A percentile compares a stretch with the other conserved stretches of the same genome.
These are phyloP conservation scores for Vidua macroura DNA, from an alignment of 2,113 vertebrate species.

Conservation along the genomic window DNA sequence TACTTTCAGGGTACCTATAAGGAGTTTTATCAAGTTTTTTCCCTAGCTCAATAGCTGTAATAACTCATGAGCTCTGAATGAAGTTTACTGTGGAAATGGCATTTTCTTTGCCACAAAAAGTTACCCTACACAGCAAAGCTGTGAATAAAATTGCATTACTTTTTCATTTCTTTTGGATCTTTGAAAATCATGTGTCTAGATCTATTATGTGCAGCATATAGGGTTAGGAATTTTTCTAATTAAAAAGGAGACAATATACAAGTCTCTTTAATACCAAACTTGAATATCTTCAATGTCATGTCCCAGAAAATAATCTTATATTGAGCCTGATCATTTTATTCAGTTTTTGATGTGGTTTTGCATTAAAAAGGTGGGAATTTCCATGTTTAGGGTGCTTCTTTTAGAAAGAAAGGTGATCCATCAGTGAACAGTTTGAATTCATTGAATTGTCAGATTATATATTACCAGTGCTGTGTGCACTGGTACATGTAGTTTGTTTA, in stretches of 20 bases:
- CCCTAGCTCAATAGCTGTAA: background rate
- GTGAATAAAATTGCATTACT: background rate
- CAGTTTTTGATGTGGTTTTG: background rate
- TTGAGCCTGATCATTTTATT: background rate
- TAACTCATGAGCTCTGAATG: background rate
- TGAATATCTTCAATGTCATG: background rate
- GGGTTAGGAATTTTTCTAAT: background rate
- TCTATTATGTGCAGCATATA: background rate
- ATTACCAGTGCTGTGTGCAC: background rate
- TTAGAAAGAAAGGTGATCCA: background rate
- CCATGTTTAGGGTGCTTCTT: background rate
- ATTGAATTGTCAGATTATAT: background rate
- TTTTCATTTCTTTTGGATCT: background rate
- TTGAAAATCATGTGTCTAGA: background rate
- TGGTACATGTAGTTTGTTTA: background rate
- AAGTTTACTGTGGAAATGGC: background rate
- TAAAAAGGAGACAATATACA: background rate
- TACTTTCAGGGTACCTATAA: background rate
- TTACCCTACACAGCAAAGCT: background rate
- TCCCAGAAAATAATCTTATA: background rate
- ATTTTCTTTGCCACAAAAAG: background rate
- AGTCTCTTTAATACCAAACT: background rate
- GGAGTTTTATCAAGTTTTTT: background rate
- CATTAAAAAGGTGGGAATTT: background rate
- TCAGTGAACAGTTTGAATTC: background rate